phyloP scores from a whole-genome alignment of 2,888 invertebrate species.

The Diloba caeruleocephala region DNA sequence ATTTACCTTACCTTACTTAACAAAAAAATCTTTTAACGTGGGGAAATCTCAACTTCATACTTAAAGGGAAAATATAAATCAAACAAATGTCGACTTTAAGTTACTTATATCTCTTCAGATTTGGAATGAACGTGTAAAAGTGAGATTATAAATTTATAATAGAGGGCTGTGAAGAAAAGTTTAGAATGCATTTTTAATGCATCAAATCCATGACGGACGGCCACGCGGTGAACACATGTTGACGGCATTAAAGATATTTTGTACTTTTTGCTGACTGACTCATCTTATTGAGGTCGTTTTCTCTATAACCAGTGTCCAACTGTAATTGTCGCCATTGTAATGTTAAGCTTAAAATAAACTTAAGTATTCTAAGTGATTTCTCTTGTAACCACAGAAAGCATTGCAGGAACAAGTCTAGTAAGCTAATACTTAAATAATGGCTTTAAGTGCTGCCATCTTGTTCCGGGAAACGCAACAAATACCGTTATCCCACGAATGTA shows the following conservation, averaged over 20 bases:
- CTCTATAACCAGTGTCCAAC: constrained; percentile 33
- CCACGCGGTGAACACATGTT: constrained; percentile 28
- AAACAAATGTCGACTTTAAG: no score
- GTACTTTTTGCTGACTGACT: constrained; percentile 30
- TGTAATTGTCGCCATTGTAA: constrained; percentile 41
- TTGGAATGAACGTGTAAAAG: background rate
- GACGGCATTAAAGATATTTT: constrained; percentile 17
- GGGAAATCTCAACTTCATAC: no score
- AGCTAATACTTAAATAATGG: constrained; percentile 52
- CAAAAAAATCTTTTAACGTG: no score
- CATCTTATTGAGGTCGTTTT: constrained; percentile 53
- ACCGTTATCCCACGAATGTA: constrained; percentile 16
- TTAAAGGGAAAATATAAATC: no score
- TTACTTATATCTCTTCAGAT: no score
- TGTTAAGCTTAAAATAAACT: constrained; percentile 48
- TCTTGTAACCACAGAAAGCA: constrained; percentile 62
- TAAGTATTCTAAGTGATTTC: constrained; percentile 64
- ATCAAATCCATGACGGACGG: constrained; percentile 3
- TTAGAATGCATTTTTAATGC: constrained; percentile 11
- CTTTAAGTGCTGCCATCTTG: constrained; percentile 50
- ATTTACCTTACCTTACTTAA: no score
- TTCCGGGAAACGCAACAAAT: constrained; percentile 53
- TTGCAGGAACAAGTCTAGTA: constrained; percentile 56
- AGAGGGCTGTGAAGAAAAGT: constrained; percentile 6
- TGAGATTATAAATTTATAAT: background rate